Evolutionary conservation across 2,888 invertebrate genomes (phyloP).

Genomic region (Epinotia demarniana): DNA sequence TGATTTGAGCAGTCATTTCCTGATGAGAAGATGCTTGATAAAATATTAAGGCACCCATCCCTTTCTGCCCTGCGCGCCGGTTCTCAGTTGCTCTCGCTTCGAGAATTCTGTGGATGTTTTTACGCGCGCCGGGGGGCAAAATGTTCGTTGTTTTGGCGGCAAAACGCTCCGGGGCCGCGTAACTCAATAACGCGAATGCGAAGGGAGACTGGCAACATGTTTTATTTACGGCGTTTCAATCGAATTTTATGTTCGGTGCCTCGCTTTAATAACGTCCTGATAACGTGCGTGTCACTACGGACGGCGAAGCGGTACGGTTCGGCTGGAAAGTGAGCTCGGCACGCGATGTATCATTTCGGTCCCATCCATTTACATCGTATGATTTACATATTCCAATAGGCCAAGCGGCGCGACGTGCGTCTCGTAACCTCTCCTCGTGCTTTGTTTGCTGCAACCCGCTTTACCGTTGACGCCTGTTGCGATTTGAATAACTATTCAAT

Average conservation of each 20-base stretch:
- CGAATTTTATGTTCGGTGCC: conserved; percentile 68
- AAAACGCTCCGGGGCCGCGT: conserved; percentile 83
- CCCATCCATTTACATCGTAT: conserved; percentile 41
- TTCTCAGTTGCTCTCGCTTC: conserved; percentile 68
- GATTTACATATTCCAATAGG: conserved; percentile 44
- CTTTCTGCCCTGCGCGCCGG: conserved; percentile 69
- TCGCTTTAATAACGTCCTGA: conserved; percentile 58
- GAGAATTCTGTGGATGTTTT: conserved; percentile 78
- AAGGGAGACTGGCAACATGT: conserved; percentile 79
- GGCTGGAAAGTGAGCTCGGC: conserved; percentile 53
- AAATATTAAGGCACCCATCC: conserved; percentile 81
- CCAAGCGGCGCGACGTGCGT: conserved; percentile 7
- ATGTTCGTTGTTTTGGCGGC: conserved; percentile 85
- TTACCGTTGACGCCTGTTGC: conserved; percentile 8
- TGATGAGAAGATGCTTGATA: conserved; percentile 81
- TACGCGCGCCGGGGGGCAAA: conserved; percentile 84
- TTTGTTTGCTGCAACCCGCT: neutral
- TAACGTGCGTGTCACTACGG: conserved; percentile 68
- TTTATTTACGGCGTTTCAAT: conserved; percentile 84
- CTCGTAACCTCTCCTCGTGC: conserved; percentile 19
- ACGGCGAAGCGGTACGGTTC: conserved; percentile 47
- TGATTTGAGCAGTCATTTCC: conserved; percentile 52
- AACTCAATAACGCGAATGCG: conserved; percentile 82
- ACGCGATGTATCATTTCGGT: conserved; percentile 55
- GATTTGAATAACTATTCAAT: neutral